A percentile compares a stretch with the other conserved stretches of the same genome.
Conservation (phyloP, 2,888 invertebrate species). For the Spodoptera picta region DNA sequence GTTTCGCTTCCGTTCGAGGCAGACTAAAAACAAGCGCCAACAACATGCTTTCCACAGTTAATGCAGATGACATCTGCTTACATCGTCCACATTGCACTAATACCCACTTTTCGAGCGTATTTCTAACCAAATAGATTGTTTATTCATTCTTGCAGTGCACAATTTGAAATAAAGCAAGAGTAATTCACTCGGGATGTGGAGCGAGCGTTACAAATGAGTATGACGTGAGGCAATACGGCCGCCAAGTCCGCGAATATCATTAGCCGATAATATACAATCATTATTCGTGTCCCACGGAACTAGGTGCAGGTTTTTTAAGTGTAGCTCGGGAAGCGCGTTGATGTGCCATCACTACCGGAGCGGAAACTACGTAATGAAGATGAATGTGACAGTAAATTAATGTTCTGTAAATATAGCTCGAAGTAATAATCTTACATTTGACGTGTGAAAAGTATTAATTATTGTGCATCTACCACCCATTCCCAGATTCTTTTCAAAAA, state of each 20-base stretch:
- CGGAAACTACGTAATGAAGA: slow-evolving; percentile 56
- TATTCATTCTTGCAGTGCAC: slow-evolving; percentile 30
- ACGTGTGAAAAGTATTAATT: slow-evolving; percentile 3
- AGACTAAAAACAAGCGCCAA: slow-evolving; percentile 31
- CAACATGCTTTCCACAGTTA: slow-evolving; percentile 19
- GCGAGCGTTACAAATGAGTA: slow-evolving; percentile 27
- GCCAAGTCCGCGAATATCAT: slow-evolving; percentile 38
- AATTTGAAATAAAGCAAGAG: slow-evolving; percentile 35
- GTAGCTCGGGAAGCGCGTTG: slow-evolving; percentile 40
- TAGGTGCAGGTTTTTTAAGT: slow-evolving; percentile 53
- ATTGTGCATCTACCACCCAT: too few relatives aligned
- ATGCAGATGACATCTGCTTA: slow-evolving; percentile 39
- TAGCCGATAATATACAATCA: slow-evolving; percentile 47
- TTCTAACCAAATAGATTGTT: slow-evolving; percentile 31
- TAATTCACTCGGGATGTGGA: slow-evolving; percentile 22
- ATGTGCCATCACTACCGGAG: slow-evolving; percentile 36
- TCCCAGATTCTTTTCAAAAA: too few relatives aligned
- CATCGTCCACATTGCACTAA: slow-evolving; percentile 25
- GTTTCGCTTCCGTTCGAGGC: slow-evolving; percentile 31
- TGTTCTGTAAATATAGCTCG: slow-evolving; percentile 37
- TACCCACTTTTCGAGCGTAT: slow-evolving; percentile 25
- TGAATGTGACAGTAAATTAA: slow-evolving; percentile 45
- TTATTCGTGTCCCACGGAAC: slow-evolving; percentile 55
- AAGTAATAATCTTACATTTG: slow-evolving; percentile 32
- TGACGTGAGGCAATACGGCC: slow-evolving; percentile 13